Percentiles rank a stretch among this genome's conserved stretches.
Evolutionary conservation across 2,888 invertebrate species (phyloP).

Genomic region (Salpingus planirostris): DNA sequence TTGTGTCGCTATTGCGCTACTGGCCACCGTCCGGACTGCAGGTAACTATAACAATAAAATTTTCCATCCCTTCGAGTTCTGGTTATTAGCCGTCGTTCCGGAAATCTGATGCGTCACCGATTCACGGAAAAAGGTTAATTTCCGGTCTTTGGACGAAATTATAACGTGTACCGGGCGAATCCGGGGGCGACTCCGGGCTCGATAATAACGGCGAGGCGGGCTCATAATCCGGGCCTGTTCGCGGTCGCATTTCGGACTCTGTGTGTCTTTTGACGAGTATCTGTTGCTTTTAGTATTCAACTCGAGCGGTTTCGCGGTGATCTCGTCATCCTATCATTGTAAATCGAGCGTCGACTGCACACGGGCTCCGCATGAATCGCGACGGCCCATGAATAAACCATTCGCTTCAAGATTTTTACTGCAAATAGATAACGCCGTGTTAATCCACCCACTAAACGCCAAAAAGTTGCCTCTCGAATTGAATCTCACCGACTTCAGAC

Average conservation of each 20-base stretch:
- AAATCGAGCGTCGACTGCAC: constrained; percentile 27
- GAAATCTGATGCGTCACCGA: background rate
- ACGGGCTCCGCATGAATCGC: constrained; percentile 23
- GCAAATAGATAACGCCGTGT: constrained; percentile 11
- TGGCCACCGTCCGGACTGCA: constrained; percentile 8
- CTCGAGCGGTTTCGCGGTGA: constrained; percentile 21
- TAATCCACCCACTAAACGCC: too few relatives aligned
- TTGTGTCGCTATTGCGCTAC: constrained; percentile 6
- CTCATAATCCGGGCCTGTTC: too few relatives aligned
- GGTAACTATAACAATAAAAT: too few relatives aligned
- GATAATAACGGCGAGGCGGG: too few relatives aligned
- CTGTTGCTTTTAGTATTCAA: constrained; percentile 24
- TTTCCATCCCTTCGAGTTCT: too few relatives aligned
- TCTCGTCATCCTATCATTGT: constrained; percentile 27
- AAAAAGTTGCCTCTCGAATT: constrained; percentile 4
- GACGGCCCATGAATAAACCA: constrained; percentile 20
- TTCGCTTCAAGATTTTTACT: constrained; percentile 9
- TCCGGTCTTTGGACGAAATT: too few relatives aligned
- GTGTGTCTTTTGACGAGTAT: too few relatives aligned
- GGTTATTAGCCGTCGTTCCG: too few relatives aligned
- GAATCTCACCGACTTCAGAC: too few relatives aligned
- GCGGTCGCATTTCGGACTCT: too few relatives aligned
- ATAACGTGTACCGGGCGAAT: too few relatives aligned
- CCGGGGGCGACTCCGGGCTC: too few relatives aligned
- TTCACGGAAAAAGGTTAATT: background rate